These are phyloP conservation scores for Eupeodes corollae DNA, from an alignment of 1,140 invertebrate species.

Conservation along the genomic window DNA sequence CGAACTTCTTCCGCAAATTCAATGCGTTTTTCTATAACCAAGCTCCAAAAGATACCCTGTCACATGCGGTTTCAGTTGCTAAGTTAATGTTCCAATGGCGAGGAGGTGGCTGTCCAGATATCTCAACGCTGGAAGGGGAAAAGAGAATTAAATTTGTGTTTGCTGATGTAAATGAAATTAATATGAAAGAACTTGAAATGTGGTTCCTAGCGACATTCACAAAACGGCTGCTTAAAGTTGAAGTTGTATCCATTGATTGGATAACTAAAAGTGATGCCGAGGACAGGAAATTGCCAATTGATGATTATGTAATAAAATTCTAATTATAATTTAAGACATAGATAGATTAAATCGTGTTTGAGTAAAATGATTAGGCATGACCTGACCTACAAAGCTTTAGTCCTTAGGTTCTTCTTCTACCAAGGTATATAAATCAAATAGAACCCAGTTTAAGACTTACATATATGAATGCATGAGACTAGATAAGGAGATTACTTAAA, in stretches of 20 bases:
- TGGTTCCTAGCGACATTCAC: constrained; percentile 5
- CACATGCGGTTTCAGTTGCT: not conserved
- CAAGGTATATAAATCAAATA: too few species aligned
- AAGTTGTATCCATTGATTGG: constrained; percentile 10
- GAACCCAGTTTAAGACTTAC: too few species aligned
- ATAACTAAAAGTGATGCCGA: not conserved
- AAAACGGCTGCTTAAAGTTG: not conserved
- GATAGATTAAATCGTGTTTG: too few species aligned
- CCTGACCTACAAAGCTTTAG: too few species aligned
- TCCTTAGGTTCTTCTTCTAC: too few species aligned
- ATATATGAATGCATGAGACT: too few species aligned
- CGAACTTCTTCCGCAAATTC: constrained; percentile 6
- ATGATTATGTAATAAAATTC: too few species aligned
- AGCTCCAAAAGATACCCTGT: not conserved
- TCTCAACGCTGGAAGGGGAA: not conserved
- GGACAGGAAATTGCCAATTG: too few species aligned
- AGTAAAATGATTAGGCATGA: too few species aligned
- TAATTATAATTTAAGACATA: too few species aligned
- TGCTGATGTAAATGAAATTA: not conserved
- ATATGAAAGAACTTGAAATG: constrained; percentile 5
- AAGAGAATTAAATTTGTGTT: constrained; percentile 5
- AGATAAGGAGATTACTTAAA: too few species aligned
- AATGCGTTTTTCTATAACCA: constrained; percentile 4
- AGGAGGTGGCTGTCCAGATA: not conserved
- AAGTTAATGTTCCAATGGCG: constrained; percentile 6